Evolutionary conservation across 2,888 invertebrate species (phyloP).

Genomic region (Morpho helenor): DNA sequence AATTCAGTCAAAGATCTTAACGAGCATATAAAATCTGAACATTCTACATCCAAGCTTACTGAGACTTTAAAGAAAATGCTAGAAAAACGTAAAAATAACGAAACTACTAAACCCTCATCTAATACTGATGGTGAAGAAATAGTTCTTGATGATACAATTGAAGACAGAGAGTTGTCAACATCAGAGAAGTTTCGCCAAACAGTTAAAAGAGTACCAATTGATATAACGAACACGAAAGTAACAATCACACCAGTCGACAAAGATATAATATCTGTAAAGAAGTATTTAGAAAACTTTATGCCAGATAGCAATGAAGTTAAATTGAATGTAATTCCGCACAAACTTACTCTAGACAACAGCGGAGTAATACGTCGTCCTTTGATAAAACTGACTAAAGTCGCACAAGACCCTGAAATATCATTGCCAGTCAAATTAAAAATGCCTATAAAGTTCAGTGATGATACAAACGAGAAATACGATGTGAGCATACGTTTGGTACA

Average conservation of each 20-base stretch:
- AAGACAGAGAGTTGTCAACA: neutral
- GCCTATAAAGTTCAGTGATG: conserved; percentile 47
- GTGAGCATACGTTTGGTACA: conserved; percentile 42
- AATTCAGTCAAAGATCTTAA: conserved; percentile 40
- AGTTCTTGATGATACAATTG: too few relatives aligned
- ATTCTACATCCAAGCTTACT: conserved; percentile 51
- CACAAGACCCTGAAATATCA: conserved; percentile 11
- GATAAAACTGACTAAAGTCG: conserved; percentile 51
- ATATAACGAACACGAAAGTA: conserved; percentile 27
- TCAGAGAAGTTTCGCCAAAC: conserved; percentile 41
- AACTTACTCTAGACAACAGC: neutral
- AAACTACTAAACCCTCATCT: neutral
- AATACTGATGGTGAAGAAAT: neutral
- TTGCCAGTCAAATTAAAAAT: conserved; percentile 35
- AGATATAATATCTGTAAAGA: conserved; percentile 47
- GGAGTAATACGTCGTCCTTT: conserved; percentile 18
- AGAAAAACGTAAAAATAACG: conserved; percentile 43
- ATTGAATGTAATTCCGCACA: conserved; percentile 20
- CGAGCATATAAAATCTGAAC: conserved; percentile 43
- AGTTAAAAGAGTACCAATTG: conserved; percentile 41
- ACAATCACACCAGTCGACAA: conserved; percentile 37
- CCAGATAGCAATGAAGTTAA: conserved; percentile 41
- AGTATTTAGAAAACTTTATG: conserved; percentile 60
- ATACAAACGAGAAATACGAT: conserved; percentile 28
- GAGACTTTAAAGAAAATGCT: conserved; percentile 57